These are phyloP conservation scores for Mungos mungo DNA, from an alignment of 2,113 vertebrate species.

Conservation along the genomic window DNA sequence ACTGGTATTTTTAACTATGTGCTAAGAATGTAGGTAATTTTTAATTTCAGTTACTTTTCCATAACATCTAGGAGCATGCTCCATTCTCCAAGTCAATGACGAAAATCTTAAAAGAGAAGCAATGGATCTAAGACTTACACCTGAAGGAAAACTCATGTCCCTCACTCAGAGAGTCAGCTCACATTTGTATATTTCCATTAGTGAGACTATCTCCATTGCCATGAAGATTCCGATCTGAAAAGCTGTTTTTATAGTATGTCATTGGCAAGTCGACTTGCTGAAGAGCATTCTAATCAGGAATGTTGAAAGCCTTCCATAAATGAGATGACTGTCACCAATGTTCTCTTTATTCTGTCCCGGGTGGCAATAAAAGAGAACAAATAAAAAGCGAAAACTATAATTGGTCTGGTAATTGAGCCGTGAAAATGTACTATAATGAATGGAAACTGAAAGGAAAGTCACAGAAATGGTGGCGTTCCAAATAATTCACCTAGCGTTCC, in stretches of 20 bases:
- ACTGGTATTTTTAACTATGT: neutral
- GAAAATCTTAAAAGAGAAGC: neutral
- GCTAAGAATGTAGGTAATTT: neutral
- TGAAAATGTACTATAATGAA: conserved; percentile 80
- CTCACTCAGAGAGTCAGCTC: conserved; percentile 29
- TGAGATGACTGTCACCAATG: conserved; percentile 77
- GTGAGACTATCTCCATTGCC: conserved; percentile 24
- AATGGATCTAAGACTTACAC: neutral
- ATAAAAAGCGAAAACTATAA: conserved; percentile 82
- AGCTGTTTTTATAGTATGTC: conserved; percentile 75
- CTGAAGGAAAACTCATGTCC: neutral
- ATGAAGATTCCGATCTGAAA: conserved; percentile 73
- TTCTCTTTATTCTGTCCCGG: conserved; percentile 52
- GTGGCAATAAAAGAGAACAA: conserved; percentile 83
- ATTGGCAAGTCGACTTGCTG: conserved; percentile 76
- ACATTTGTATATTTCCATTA: neutral
- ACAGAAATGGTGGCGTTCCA: conserved; percentile 69
- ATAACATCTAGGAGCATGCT: neutral
- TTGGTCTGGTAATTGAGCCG: conserved; percentile 81
- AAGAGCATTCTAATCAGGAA: conserved; percentile 71
- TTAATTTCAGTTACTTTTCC: neutral
- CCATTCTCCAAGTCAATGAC: neutral
- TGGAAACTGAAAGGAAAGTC: conserved; percentile 31
- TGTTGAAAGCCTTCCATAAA: conserved; percentile 83
- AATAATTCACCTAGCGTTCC: conserved; percentile 71